Percentiles rank a stretch among this genome's conserved stretches.
phyloP scores from a whole-genome alignment of 2,113 vertebrate genomes.

The Mungos mungo region DNA sequence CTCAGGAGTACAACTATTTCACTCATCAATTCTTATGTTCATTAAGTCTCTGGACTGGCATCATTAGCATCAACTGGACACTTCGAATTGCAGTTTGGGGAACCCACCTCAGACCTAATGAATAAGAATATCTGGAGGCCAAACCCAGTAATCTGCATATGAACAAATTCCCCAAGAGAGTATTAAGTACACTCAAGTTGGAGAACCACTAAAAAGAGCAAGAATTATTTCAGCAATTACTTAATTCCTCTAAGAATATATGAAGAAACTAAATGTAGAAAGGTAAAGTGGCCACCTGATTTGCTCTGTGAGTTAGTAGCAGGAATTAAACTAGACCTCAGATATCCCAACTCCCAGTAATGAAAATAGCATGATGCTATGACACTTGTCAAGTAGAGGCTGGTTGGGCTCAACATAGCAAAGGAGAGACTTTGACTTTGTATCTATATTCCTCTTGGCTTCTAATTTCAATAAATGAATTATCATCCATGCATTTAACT shows the following conservation, averaged over 20 bases:
- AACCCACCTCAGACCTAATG: background rate
- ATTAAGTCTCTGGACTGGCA: background rate
- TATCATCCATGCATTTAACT: conserved; percentile 70
- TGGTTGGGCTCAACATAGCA: background rate
- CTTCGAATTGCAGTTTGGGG: background rate
- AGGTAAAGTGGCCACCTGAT: background rate
- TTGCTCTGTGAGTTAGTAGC: background rate
- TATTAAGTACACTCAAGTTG: background rate
- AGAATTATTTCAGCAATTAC: background rate
- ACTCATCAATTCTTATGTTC: background rate
- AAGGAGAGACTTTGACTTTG: conserved; percentile 39
- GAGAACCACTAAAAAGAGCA: background rate
- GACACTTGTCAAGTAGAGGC: background rate
- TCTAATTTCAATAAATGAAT: conserved; percentile 67
- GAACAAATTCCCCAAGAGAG: background rate
- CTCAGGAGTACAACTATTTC: background rate
- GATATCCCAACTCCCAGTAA: background rate
- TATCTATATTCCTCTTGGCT: conserved; percentile 45
- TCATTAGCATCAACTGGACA: background rate
- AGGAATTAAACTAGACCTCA: background rate
- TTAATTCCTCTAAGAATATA: background rate
- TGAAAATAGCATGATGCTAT: background rate
- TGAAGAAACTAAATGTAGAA: background rate
- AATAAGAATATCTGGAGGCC: background rate
- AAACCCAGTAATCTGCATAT: background rate